Evolutionary conservation across 2,888 invertebrate species (phyloP), one percentile per base, ranked within the genome.

Genomic region (Adelphocoris suturalis): DNA sequence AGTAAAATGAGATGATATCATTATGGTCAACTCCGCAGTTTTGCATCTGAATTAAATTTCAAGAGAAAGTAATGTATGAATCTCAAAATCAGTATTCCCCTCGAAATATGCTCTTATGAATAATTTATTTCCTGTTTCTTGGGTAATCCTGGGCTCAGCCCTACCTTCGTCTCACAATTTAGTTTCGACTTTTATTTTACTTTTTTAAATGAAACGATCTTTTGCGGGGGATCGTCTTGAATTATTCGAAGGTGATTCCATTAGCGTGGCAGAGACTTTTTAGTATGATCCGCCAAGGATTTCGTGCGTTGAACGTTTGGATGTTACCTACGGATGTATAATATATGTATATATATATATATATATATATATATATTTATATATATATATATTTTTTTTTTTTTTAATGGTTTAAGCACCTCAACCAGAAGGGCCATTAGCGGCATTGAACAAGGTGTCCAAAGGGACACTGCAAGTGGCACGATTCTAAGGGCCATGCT

Each of bases 81-180:
- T 85, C 82, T 82, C 48, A 37, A 57, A 68, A 85, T 85, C 85
- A 85, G 61, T 61, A 85, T 85, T 61, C 85, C 16, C 61, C 85
- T 85, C 61, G 61, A 85, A 85, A 85, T 61, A 85, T 61, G 61
- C 85, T 85, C 85, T 85, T 85, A 85, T 85, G 85, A 85, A 85
- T 85, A 85, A 85, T 85, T 55, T 85, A 85, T 85, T 61, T 37
- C 85, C 37, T 47, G 57, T 61, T 85, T 61, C 85, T 61, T 52
- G 19, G 27, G 23, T 82, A 82, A 82, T 82, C 27, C 23, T 11
- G 82, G 14, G 23, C 9, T 11, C 19, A 23, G 23, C 27, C 68
- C 68, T 68, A 68, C 68, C 68, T 23, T 23, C 23, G 23, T 68
- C 68, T 23, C 23, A 27, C 68, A 23, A 68, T 68, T 68, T 68